phyloP scores from a whole-genome alignment of 2,797 vertebrate genomes.

The Syndactyla subalaris region DNA sequence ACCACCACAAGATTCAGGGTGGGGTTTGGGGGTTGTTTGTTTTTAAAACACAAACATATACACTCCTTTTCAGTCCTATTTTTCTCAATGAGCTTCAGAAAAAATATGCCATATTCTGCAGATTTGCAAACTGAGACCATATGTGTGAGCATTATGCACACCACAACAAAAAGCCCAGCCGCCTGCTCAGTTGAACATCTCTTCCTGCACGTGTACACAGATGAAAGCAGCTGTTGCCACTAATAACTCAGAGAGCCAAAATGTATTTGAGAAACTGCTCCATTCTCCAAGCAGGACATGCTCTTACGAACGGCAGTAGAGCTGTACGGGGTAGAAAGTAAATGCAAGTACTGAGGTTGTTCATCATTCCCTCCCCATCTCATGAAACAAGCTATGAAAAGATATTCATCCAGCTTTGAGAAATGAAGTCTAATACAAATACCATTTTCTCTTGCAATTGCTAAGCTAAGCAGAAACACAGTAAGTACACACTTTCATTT shows the following conservation, averaged over 20 bases:
- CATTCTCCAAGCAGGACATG: background rate
- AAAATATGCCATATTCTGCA: background rate
- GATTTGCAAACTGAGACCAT: background rate
- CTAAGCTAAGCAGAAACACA: background rate
- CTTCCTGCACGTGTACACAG: background rate
- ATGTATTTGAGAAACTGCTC: background rate
- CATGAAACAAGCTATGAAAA: background rate
- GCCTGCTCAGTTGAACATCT: background rate
- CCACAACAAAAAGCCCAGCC: background rate
- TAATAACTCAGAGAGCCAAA: background rate
- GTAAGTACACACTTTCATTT: background rate
- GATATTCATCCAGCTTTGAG: background rate
- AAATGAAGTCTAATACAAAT: background rate
- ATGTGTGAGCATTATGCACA: background rate
- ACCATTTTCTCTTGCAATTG: background rate
- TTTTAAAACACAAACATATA: background rate
- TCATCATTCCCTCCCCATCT: background rate
- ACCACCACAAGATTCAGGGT: background rate
- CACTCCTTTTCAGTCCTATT: background rate
- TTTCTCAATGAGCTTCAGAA: background rate
- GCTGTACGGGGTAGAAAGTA: background rate
- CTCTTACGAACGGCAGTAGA: background rate
- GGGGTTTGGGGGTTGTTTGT: background rate
- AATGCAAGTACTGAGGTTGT: background rate
- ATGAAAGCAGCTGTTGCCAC: constrained; percentile 31